phyloP scores from a whole-genome alignment of 2,888 invertebrate species.

The Lasius fuliginosus region DNA sequence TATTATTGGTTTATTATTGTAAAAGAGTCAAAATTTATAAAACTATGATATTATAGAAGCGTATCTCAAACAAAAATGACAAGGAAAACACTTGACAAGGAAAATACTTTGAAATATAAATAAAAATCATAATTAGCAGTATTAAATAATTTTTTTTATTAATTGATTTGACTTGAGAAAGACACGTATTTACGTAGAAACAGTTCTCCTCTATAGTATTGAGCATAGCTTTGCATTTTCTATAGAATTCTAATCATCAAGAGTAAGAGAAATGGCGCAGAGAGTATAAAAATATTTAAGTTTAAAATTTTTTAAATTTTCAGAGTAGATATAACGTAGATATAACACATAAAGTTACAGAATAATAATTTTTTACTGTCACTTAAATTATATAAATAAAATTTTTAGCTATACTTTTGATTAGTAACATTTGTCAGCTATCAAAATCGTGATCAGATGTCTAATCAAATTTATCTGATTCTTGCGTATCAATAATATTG shows the following conservation, averaged over 20 bases:
- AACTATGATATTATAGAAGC: background rate
- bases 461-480: constrained; percentile 16
- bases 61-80: background rate
- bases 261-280: too few species aligned
- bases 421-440: background rate
- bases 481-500: background rate
- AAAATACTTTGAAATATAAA: background rate
- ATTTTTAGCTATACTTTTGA: background rate
- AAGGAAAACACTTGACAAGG: background rate
- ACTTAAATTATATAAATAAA: background rate
- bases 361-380: background rate
- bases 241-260: too few species aligned
- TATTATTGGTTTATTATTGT: background rate
- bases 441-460: background rate
- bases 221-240: too few species aligned
- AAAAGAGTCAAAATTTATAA: background rate
- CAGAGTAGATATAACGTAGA: background rate
- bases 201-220: too few species aligned
- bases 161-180: too few species aligned
- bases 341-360: background rate
- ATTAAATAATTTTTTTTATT: background rate
- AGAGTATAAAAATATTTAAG: background rate
- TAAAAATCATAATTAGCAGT: background rate
- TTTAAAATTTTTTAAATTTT: background rate
- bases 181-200: too few species aligned